Evolutionary conservation across 2,888 invertebrate genomes (phyloP), one percentile per base, ranked within the genome.

Genomic region (Hemicrepidius hirtus): DNA sequence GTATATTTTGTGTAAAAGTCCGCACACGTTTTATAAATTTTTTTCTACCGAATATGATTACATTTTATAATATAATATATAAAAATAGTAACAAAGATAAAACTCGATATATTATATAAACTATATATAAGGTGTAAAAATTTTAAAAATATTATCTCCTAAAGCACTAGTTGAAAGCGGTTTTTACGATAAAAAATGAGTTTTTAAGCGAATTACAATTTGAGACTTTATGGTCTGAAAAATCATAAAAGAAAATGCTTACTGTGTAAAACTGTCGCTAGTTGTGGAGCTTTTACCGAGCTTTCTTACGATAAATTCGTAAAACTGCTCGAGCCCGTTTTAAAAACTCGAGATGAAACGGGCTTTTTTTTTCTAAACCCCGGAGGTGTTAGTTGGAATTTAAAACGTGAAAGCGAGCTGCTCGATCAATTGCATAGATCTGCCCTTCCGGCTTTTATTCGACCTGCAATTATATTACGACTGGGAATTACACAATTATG

Each of bases 111-210:
- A 50, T 24, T n/a, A 44, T 64, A 66, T 55, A 66, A 66, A 66
- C 66, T 66, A 66, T 66, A 24, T 65, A 35, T 55, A 66, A 66
- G 66, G 57, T 66, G 66, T 66, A 66, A 66, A 66, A 66, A 55
- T 53, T 35, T 65, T 65, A 65, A 65, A 65, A 65, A 57, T 57
- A 66, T 65, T 65, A 55, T 57, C 20, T 57, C 21, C 57, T 66
- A 66, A 44, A 49, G 50, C 44, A 55, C 55, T 53, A 32, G 63
- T 63, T 40, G 20, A 55, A 69, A 63, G 68, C 68, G 41, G 24
- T 69, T 62, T n/a, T 24, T 55, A 53, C 50, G 20, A 63, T 53
- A 63, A 69, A 49, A 64, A 64, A 50, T 18, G 35, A 32, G 35
- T 21, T 28, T 64, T 35, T 20, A 49, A 28, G 63, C 32, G 40